A percentile compares a stretch with the other conserved stretches of the same genome.
These are phyloP conservation scores for Chlamydotis undulata DNA, from an alignment of 2,113 vertebrate genomes.

Conservation along the genomic window DNA sequence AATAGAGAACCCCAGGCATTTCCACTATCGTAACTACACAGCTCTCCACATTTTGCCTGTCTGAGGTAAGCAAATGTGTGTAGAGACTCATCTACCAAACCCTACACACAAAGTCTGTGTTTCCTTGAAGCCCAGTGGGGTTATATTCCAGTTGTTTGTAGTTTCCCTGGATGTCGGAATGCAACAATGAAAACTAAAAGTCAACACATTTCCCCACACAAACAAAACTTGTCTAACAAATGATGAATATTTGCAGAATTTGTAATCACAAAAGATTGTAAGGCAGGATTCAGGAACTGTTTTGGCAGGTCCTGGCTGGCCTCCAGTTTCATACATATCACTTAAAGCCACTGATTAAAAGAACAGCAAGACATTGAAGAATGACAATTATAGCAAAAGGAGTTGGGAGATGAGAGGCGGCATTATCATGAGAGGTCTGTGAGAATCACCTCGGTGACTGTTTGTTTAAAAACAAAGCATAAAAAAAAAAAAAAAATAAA, in stretches of 20 bases:
- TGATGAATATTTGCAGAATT: background rate
- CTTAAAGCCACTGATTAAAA: background rate
- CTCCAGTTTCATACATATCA: background rate
- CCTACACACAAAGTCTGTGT: fast-evolving
- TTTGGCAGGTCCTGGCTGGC: background rate
- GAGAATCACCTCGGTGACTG: background rate
- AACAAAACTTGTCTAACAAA: background rate
- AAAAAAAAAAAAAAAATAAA: background rate
- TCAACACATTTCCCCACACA: background rate
- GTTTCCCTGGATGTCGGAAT: background rate
- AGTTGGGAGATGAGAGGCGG: background rate
- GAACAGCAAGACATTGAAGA: background rate
- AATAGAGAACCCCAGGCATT: background rate
- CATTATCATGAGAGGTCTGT: background rate
- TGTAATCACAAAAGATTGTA: background rate
- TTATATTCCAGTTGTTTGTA: background rate
- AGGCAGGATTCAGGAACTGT: background rate
- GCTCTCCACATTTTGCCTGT: background rate
- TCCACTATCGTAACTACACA: background rate
- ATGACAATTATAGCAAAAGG: background rate
- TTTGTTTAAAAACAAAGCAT: conserved; percentile 9
- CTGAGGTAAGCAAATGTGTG: background rate
- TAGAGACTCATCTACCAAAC: background rate
- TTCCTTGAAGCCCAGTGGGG: background rate
- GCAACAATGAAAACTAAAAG: background rate